A percentile compares a stretch with the other conserved stretches of the same genome.
Evolutionary conservation across 2,888 invertebrate species (phyloP).

Genomic region (Coecobrya sp.): DNA sequence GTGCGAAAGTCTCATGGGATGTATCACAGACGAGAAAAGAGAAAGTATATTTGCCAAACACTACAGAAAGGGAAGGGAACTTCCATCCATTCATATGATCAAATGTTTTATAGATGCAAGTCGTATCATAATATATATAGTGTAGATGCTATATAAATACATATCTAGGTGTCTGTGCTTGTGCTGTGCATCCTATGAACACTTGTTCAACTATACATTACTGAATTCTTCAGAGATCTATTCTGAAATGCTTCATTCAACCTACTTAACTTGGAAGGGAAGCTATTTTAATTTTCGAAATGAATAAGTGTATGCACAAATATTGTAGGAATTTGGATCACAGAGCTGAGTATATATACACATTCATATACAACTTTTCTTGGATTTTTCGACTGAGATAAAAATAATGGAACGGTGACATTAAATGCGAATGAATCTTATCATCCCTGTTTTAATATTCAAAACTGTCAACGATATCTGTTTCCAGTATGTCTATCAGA

Average conservation of each 20-base stretch:
- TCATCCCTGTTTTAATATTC: not conserved
- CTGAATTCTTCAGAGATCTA: not conserved
- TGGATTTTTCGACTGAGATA: not conserved
- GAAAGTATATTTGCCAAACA: slow-evolving; percentile 28
- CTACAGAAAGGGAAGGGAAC: not conserved
- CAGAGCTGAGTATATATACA: not conserved
- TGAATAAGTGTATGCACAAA: not conserved
- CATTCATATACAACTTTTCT: not conserved
- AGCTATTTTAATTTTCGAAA: slow-evolving; percentile 32
- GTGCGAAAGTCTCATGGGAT: slow-evolving; percentile 41
- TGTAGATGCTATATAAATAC: too few species aligned
- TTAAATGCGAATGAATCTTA: not conserved
- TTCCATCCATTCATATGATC: not conserved
- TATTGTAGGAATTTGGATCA: not conserved
- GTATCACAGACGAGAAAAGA: slow-evolving; percentile 3
- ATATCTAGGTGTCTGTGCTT: too few species aligned
- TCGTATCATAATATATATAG: not conserved
- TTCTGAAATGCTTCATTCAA: not conserved
- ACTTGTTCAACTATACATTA: not conserved
- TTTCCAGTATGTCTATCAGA: not conserved
- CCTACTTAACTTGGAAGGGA: slow-evolving; percentile 14
- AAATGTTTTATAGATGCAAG: not conserved
- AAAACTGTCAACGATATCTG: slow-evolving; percentile 17
- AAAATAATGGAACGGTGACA: not conserved
- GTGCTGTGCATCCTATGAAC: not conserved